Evolutionary conservation across 2,797 vertebrate species (phyloP), one percentile per base, ranked within the genome.

Genomic region (Ptychadena robeensis): DNA sequence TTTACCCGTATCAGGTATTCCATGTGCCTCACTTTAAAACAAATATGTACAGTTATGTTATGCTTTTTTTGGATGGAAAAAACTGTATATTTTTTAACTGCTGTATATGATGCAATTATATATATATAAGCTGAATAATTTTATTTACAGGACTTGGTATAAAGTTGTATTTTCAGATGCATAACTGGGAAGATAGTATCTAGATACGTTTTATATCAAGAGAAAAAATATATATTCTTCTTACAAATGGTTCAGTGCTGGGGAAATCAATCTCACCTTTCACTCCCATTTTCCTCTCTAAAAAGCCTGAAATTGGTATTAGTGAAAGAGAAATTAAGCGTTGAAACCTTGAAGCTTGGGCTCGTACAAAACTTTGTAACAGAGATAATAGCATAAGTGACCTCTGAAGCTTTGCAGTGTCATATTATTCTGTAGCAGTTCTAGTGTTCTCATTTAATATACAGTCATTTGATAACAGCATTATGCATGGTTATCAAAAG

Each of bases 251-350:
- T 34, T 75, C 57, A 76, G 18, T 57, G 30, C 40, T 78, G 40
- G 9, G 31, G 40, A 68, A 78, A 66, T 64, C 64, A 78, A 78
- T 78, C 40, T 78, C 63, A 78, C 65, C 75, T 78, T 75, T 78
- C 38, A 78, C 75, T 53, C 66, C 38, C 30, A 32, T 53, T 10
- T 67, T 68, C 5, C 40, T 53, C 40, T 34, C 64, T 57, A 34
- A 57, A 67, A 68, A 48, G 48, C 40, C 40, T 78, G 75, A 78
- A 67, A 78, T 78, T 78, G 75, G 31, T 68, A 53, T 78, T 78
- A 78, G 75, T 67, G n/a, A 34, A 35, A n/a, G 11, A 78, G 31
- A 78, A 67, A 78, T 57, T 32, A 78, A 35, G 67, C 34, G 34
- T 14, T 78, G 44, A 78, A 78, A 78, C 30, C 64, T 68, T 68